Base-by-base conservation (phyloP, 2,797 vertebrate genomes). In the Acrossocheilus wenchowensis region DNA sequence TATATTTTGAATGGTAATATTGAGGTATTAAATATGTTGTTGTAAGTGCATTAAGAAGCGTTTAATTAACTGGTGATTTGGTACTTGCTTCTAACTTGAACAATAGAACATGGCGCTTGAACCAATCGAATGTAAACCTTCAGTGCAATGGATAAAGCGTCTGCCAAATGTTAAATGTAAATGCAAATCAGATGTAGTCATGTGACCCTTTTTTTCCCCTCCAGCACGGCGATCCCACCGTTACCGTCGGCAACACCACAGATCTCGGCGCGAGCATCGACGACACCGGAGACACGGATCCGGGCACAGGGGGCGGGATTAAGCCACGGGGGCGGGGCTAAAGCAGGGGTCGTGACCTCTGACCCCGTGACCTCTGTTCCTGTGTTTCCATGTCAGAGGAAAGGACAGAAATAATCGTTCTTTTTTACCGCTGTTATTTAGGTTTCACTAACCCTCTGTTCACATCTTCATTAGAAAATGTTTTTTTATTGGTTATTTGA, bases 201-300 rank as follows among this genome's bases (percentile, higher is more conserved):
- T 64, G 60, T 66, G 78, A 48, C 17, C 2, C 5, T 48, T 34
- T 12, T 43, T 0, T 77, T 48, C 82, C 69, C 6, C 60, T 48
- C 34, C 90, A 98, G 97, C 97, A 88, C 95, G 97, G 66, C 95
- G 97, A 87, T 96, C 97, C 12, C 97, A 98, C 90, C 96, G 97
- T 10, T 97, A 96, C 88, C 93, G 97, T 81, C 96, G 97, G 81
- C 97, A 95, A 87, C 97, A 95, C 91, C 98, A 95, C 93, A 94
- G 94, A 89, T 94, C 96, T 43, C 97, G 83, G 90, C 97, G 95
- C 15, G 97, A 99, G 69, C 95, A 94, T 89, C 94, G 96, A 50
- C 95, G 96, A 95, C 97, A 96, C 93, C 91, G 94, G 90, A 94
- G 94, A 90, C 95, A 95, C 4, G 93, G 93, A 60, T 93, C 92